phyloP scores from a whole-genome alignment of 1,140 invertebrate genomes.

The Papilio polytes region DNA sequence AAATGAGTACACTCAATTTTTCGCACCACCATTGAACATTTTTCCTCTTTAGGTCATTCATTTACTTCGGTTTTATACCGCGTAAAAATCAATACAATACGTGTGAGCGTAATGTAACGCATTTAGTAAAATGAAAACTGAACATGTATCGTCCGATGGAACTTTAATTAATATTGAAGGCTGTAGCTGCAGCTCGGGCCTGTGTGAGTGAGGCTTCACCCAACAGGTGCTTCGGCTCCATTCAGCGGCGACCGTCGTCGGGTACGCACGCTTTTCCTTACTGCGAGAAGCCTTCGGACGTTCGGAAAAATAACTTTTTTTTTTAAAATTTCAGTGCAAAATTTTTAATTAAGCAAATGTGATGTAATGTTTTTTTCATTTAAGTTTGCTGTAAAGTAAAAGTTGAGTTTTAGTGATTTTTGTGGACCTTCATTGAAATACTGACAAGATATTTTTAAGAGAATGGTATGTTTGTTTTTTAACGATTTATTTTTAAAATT shows the following conservation, averaged over 20 bases:
- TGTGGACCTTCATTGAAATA: background rate
- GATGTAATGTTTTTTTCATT: background rate
- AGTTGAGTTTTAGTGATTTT: background rate
- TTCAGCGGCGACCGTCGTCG: slow-evolving; percentile 26
- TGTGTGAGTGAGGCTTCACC: slow-evolving; percentile 10
- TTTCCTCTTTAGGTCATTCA: too few species aligned
- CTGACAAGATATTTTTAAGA: background rate
- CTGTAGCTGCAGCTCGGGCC: slow-evolving; percentile 10
- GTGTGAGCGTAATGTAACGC: background rate
- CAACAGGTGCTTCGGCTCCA: slow-evolving; percentile 27
- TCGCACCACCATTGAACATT: too few species aligned
- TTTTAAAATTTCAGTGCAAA: background rate
- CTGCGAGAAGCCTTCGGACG: background rate
- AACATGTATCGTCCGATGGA: background rate
- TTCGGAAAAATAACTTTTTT: slow-evolving; percentile 13
- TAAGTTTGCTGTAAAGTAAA: background rate
- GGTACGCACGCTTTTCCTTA: background rate
- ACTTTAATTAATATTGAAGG: slow-evolving; percentile 28
- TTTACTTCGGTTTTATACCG: too few species aligned
- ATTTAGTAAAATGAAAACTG: slow-evolving; percentile 20
- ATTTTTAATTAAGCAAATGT: background rate
- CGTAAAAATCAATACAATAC: too few species aligned
- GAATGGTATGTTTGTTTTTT: background rate
- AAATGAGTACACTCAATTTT: too few species aligned
- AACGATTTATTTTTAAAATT: background rate